These are phyloP conservation scores for Sebastes miniatus DNA, from an alignment of 2,797 vertebrate genomes.

Conservation along the genomic window DNA sequence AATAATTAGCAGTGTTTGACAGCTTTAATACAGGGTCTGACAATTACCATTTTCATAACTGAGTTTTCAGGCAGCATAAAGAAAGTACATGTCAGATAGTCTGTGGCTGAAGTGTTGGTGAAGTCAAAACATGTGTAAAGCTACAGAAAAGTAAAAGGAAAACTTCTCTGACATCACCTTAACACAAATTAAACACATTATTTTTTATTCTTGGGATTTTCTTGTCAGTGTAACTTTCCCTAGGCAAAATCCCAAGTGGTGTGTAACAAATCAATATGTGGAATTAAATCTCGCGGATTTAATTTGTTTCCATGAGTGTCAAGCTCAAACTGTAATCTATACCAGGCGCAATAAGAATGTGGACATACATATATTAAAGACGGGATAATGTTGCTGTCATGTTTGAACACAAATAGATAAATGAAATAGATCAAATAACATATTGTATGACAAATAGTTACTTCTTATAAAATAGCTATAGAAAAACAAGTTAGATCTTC, in stretches of 20 bases:
- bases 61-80: background rate
- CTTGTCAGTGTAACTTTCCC: background rate
- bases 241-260: background rate
- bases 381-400: background rate
- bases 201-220: background rate
- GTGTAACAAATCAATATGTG: background rate
- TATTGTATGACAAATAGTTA: background rate
- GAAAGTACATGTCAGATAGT: background rate
- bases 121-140: background rate
- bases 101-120: background rate
- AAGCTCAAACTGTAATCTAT: background rate
- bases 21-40: constrained; percentile 22
- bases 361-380: background rate
- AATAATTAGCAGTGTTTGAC: constrained; percentile 24
- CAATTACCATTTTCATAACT: background rate
- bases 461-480: background rate
- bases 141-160: background rate
- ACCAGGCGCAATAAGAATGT: background rate
- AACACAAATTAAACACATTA: background rate
- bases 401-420: background rate
- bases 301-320: background rate
- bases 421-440: background rate
- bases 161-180: background rate
- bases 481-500: background rate
- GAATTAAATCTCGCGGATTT: background rate